Conservation (phyloP, 2,797 vertebrate species). For the Tragopan temminckii region DNA sequence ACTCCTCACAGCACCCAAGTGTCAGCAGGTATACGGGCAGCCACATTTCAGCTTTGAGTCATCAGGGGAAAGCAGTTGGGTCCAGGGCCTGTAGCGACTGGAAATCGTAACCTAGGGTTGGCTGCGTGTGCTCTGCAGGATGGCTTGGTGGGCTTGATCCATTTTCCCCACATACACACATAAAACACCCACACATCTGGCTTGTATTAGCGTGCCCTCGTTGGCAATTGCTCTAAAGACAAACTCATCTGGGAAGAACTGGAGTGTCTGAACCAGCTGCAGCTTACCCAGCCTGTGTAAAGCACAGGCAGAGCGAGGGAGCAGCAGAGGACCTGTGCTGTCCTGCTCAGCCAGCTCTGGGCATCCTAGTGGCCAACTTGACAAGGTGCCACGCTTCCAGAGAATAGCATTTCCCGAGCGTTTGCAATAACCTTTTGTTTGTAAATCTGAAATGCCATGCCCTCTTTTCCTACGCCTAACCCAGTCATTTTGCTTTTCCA, state of each 20-base stretch:
- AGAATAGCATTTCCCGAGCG: accelerated
- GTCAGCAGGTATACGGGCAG: neutral
- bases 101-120: constrained; percentile 16
- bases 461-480: neutral
- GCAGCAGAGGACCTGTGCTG: accelerated
- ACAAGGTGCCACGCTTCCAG: accelerated
- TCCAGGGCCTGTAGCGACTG: constrained; percentile 52
- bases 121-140: constrained; percentile 12
- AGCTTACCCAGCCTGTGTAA: neutral
- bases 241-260: neutral
- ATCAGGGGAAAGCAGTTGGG: neutral
- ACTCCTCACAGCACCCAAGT: neutral
- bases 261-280: neutral
- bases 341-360: accelerated
- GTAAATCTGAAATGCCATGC: neutral
- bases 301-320: accelerated
- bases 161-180: neutral
- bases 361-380: neutral
- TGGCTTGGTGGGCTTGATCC: constrained; percentile 21
- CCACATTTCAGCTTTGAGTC: constrained; percentile 36
- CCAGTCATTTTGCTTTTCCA: neutral
- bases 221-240: constrained; percentile 12
- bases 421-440: neutral
- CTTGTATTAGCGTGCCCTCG: constrained; percentile 40
- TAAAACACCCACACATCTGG: neutral